Percentiles rank a stretch among this genome's conserved stretches.
Evolutionary conservation across 2,888 invertebrate species (phyloP).

Genomic region (Hyalella azteca): DNA sequence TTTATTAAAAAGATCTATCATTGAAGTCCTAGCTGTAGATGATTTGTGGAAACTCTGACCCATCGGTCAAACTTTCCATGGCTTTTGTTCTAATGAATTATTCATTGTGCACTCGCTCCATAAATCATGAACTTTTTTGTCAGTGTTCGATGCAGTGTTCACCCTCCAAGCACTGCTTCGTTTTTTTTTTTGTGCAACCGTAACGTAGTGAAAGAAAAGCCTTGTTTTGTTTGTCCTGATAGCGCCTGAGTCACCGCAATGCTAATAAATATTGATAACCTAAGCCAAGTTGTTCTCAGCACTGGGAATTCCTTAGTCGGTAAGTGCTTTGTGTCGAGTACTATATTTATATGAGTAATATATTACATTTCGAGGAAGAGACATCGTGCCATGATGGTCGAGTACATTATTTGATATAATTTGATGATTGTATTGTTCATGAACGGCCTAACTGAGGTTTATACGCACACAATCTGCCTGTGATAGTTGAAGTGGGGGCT

Average conservation of each 20-base stretch:
- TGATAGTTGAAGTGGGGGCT: slow-evolving; percentile 29
- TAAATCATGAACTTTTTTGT: neutral
- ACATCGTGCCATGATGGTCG: slow-evolving; percentile 26
- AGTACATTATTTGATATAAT: neutral
- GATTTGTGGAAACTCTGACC: slow-evolving; percentile 16
- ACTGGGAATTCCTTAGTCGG: slow-evolving; percentile 31
- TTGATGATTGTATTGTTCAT: slow-evolving; percentile 3
- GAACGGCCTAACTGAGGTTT: neutral
- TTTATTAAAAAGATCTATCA: slow-evolving; percentile 18
- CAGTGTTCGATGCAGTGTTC: slow-evolving; percentile 7
- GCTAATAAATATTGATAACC: slow-evolving; percentile 36
- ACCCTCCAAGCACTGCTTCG: slow-evolving; percentile 20
- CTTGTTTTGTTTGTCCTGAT: neutral
- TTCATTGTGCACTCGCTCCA: neutral
- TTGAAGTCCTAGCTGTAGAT: slow-evolving; percentile 17
- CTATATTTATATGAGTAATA: slow-evolving; percentile 30
- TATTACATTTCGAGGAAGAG: slow-evolving; percentile 20
- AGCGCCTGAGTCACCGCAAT: slow-evolving; percentile 5
- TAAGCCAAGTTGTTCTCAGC: slow-evolving; percentile 22
- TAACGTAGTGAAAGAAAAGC: slow-evolving; percentile 4
- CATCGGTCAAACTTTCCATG: slow-evolving; percentile 20
- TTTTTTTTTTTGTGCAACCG: neutral
- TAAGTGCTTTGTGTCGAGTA: slow-evolving; percentile 33
- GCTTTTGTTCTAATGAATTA: neutral
- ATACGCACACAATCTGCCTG: slow-evolving; percentile 21